Base-by-base conservation (phyloP, 2,888 invertebrate genomes). In the Actias luna region DNA sequence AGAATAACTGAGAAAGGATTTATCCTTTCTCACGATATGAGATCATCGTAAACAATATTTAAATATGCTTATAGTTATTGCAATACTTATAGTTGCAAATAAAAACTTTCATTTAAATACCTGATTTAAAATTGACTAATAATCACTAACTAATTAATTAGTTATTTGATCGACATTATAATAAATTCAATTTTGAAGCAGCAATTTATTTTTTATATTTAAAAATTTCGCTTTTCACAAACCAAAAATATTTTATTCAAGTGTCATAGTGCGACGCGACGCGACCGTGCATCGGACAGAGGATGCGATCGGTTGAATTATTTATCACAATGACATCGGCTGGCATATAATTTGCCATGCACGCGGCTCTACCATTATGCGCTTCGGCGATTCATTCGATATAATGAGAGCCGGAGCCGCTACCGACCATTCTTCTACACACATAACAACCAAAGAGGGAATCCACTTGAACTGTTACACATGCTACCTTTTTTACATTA, bases 291-390 rank as follows among this genome's bases (percentile, higher is more conserved):
- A 63, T 66, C 65, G 63, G 63, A 62, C 42, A 39, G 64, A 64
- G 65, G 65, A 68, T 65, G 65, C 65, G 63, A 71, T 71, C 73
- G 70, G 72, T 74, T 80, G 79, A 84, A 86, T 86, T 87, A 87
- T 88, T 87, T 84, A 87, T 83, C 83, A 87, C 87, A 89, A 87
- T 88, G 88, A 89, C 87, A 88, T 85, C 83, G 82, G 71, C 81
- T 79, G 85, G 81, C 84, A 82, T 88, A 88, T 88, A 89, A 90
- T 89, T 89, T 88, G 85, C 88, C 84, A 83, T 81, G 83, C 84
- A 81, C 83, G 79, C 77, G 73, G 79, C 77, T 73, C 73, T 69
- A 71, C 85, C 79, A 89, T 89, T 87, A 87, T 83, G 79, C 77
- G 84, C 84, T 87, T 82, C 78, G 84, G 76, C 90, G 82, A 90